Base-by-base conservation (phyloP, 2,888 invertebrate species). In the Erebia ligea region DNA sequence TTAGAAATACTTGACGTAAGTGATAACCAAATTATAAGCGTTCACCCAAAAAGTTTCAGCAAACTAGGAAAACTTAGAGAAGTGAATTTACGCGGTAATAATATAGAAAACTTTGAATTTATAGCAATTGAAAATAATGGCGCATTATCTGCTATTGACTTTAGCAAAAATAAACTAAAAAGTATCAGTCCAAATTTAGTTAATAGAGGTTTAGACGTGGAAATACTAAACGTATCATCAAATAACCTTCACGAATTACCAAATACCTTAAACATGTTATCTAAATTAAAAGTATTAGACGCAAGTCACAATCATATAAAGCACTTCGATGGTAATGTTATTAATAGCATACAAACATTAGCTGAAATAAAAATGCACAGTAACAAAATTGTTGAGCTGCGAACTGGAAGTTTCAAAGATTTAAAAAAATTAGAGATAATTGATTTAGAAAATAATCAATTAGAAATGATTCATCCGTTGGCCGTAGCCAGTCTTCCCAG, bases 361-460 rank as follows among this genome's bases (percentile, higher is more conserved):
- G 94, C 94, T 59, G 96, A 96, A 81, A 94, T 98, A 52, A 95
- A 95, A 76, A 89, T 98, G 74, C 96, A 96, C 4, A 94, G 96
- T 77, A 98, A 98, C 86, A 95, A 95, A 78, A 94, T 98, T 56
- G 91, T 95, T 25, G 95, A 96, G 78, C 82, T 98, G 42, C 94
- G 95, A 65, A 94, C 95, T 75, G 96, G 96, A 17, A 96, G 96
- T 17, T 97, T 98, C 77, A 94, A 95, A 76, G 95, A 96, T 78
- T 87, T 98, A 57, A 95, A 95, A 25, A 94, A 95, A 73, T 85
- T 98, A 48, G 95, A 95, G 78, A 94, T 95, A 57, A 94, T 98
- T 54, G 96, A 97, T 86, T 91, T 98, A 76, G 96, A 97, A 75
- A 96, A 96, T 80, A 97, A 98, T 85, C 96, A 97, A 81, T 94